Base-by-base conservation (phyloP, 2,888 invertebrate genomes). In the Thumatha senex region DNA sequence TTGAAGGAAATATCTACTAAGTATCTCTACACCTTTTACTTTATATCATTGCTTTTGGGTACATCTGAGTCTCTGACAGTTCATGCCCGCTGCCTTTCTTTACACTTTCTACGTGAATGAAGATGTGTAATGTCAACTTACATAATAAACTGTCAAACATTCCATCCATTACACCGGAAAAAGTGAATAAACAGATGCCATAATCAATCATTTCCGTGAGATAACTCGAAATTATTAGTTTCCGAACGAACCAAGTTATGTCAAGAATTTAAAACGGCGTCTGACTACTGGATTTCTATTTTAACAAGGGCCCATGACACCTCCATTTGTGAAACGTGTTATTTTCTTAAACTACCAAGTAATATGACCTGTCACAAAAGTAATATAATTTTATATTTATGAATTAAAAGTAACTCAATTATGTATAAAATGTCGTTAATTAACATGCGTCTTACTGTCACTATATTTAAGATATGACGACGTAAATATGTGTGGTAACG, bases 221-320 rank as follows among this genome's bases (percentile, higher is more conserved):
- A 70, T 55, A 64, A 63, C 48, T 52, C 18, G 46, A 58, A 68
- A 51, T 57, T 10, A 31, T 63, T 49, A 41, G 63, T 61, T 70
- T 75, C 70, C 68, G 61, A 58, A 72, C 68, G 65, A 63, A 69
- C 51, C 67, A 53, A 59, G 65, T 65, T 63, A 65, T 69, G 70
- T 68, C 67, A 71, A 70, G 62, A 62, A 63, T 72, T 66, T 63
- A 51, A 71, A 67, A 72, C 71, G 70, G 70, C 70, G 48, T 57
- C 58, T 62, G 51, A 71, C 78, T 75, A 69, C 77, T 63, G 70
- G 58, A 51, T 61, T 67, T 61, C 54, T 64, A 56, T 59, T 63
- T 50, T 58, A 60, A 61, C 55, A 50, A 62, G 57, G 47, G 31
- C 60, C 52, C 33, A 58, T 56, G 55, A 61, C 68, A 64, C 58